Percentiles rank a stretch among this genome's conserved stretches.
Evolutionary conservation across 2,797 vertebrate genomes (phyloP).

Genomic region (Sylvilagus floridanus): DNA sequence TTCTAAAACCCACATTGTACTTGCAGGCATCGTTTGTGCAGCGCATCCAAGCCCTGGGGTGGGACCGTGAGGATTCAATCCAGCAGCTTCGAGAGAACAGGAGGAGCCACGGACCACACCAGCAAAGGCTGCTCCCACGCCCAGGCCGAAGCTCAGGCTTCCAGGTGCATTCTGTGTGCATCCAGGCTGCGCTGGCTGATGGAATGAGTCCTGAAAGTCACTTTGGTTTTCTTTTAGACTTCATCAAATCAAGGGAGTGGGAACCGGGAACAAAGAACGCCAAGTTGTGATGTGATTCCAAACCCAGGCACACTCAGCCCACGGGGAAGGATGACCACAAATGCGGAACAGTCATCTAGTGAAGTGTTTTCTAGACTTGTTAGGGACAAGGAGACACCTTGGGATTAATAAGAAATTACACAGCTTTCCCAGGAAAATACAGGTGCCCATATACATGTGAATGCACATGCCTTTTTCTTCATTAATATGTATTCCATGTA

Average conservation of each 20-base stretch:
- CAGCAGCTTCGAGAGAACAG: constrained; percentile 42
- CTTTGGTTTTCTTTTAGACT: constrained; percentile 13
- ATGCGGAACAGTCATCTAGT: background rate
- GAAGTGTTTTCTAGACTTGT: constrained; percentile 38
- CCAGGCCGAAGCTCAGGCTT: background rate
- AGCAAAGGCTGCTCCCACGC: background rate
- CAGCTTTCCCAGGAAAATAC: background rate
- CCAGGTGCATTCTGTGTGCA: background rate
- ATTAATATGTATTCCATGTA: background rate
- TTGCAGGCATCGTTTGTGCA: constrained; percentile 70
- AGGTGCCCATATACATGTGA: background rate
- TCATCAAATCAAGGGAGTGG: constrained; percentile 7
- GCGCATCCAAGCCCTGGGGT: constrained; percentile 26
- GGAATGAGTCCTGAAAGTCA: background rate
- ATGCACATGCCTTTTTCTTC: constrained; percentile 15
- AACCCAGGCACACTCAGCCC: too few species aligned
- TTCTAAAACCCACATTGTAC: constrained; percentile 14
- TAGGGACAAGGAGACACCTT: background rate
- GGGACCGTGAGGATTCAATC: background rate
- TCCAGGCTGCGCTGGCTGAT: background rate
- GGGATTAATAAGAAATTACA: constrained; percentile 1
- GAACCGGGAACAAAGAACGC: background rate
- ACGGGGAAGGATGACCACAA: too few species aligned
- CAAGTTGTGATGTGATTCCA: too few species aligned
- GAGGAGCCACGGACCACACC: background rate